Percentiles rank a stretch among this genome's conserved stretches.
Evolutionary conservation across 1,140 invertebrate genomes (phyloP).

Genomic region (Cecropterus lyciades): DNA sequence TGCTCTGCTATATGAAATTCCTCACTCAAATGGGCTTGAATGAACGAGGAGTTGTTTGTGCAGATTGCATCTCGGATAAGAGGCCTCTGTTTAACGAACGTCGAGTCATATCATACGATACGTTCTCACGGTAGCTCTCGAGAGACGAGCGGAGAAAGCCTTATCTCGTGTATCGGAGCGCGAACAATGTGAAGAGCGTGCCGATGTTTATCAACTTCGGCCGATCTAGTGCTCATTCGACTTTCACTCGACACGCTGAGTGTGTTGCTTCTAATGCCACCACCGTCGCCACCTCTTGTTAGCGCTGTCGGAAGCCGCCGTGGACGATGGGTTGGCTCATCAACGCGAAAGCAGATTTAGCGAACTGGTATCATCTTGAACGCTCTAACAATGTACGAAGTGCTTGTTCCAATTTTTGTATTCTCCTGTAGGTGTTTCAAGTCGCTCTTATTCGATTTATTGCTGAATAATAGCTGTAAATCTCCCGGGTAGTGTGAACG

Average conservation of each 20-base stretch:
- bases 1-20: constrained; percentile 14
- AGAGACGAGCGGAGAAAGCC: constrained; percentile 68
- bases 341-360: constrained; percentile 39
- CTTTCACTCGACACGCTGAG: constrained; percentile 60
- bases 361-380: not conserved
- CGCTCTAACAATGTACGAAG: not conserved
- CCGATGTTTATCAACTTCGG: constrained; percentile 66
- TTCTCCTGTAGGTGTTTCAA: constrained; percentile 16
- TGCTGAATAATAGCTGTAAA: constrained; percentile 6
- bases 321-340: constrained; percentile 35
- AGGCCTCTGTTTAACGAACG: constrained; percentile 61
- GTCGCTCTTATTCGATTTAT: constrained; percentile 23
- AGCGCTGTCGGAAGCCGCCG: constrained; percentile 48
- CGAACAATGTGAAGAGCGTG: constrained; percentile 76
- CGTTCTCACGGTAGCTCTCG: constrained; percentile 72
- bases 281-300: constrained; percentile 54
- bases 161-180: constrained; percentile 73
- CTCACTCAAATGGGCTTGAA: constrained; percentile 30
- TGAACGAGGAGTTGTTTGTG: constrained; percentile 33
- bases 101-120: constrained; percentile 53
- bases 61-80: constrained; percentile 42
- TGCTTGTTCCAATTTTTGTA: not conserved
- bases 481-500: constrained; percentile 39
- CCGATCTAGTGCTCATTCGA: constrained; percentile 67
- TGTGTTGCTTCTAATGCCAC: constrained; percentile 52